These are phyloP conservation scores for Cisticola juncidis DNA, from an alignment of 2,113 vertebrate species.

Conservation along the genomic window DNA sequence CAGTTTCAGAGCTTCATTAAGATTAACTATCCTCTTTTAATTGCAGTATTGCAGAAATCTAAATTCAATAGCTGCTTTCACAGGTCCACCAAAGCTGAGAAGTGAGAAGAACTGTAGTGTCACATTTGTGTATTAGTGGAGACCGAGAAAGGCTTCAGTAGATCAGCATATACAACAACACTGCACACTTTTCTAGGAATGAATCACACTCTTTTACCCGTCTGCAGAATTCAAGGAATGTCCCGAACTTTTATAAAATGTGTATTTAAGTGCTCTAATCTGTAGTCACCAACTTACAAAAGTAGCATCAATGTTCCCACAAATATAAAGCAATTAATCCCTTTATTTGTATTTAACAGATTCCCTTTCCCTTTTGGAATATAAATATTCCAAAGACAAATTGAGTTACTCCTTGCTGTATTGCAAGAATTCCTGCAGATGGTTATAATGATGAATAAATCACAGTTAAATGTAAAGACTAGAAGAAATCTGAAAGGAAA, in stretches of 20 bases:
- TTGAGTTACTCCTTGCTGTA: background rate
- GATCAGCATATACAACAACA: rapidly evolving
- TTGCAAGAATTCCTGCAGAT: background rate
- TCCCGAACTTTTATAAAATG: background rate
- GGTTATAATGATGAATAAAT: background rate
- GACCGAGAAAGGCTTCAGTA: background rate
- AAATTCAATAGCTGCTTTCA: background rate
- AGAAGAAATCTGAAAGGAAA: background rate
- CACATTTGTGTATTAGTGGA: background rate
- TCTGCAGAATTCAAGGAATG: background rate
- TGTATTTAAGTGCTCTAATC: background rate
- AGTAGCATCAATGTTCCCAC: background rate
- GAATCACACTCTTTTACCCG: background rate
- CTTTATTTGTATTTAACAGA: background rate
- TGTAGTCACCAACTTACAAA: background rate
- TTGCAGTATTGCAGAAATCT: background rate
- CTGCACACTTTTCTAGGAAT: background rate
- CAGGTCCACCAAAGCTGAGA: background rate
- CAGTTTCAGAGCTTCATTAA: background rate
- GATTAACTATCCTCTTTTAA: background rate
- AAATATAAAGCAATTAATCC: background rate
- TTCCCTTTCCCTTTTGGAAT: background rate
- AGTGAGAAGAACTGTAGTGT: background rate
- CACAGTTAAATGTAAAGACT: background rate
- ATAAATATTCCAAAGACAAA: background rate